These are phyloP conservation scores for Cheumatopsyche charites DNA, from an alignment of 1,140 invertebrate species.

Conservation along the genomic window DNA sequence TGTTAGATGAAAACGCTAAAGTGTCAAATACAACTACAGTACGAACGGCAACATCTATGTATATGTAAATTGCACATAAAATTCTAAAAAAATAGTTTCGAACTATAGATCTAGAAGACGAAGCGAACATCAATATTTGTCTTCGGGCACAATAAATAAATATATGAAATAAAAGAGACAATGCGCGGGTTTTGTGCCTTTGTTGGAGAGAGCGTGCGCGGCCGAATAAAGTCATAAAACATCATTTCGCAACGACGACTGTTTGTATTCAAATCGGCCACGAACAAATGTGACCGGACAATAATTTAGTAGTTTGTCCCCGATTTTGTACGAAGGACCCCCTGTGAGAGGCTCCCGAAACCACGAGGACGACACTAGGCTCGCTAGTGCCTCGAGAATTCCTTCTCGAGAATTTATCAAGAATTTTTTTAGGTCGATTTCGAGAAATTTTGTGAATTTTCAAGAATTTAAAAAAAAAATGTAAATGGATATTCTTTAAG, in stretches of 20 bases:
- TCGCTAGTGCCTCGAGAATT: too few relatives aligned
- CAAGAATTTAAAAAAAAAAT: too few relatives aligned
- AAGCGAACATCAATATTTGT: conserved; percentile 46
- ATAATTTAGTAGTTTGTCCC: conserved; percentile 48
- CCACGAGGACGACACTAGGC: too few relatives aligned
- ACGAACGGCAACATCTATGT: too few relatives aligned
- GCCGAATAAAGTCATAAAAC: conserved; percentile 48
- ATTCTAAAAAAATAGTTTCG: neutral
- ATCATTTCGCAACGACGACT: conserved; percentile 33
- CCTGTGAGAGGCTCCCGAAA: conserved; percentile 32
- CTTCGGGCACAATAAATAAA: conserved; percentile 42
- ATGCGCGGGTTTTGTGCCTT: conserved; percentile 32
- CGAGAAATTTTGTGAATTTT: too few relatives aligned
- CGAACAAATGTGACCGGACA: conserved; percentile 37
- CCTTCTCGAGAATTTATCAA: too few relatives aligned
- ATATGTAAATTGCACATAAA: too few relatives aligned
- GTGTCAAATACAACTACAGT: too few relatives aligned
- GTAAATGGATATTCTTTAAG: too few relatives aligned
- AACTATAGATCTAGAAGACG: neutral
- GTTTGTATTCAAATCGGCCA: conserved; percentile 34
- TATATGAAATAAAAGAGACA: conserved; percentile 13
- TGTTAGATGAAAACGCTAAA: too few relatives aligned
- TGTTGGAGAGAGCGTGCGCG: neutral
- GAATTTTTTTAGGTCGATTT: too few relatives aligned
- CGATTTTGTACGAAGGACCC: conserved; percentile 42